These are phyloP conservation scores for Epizoanthus illoricatus DNA, from an alignment of 92 coral and sea anemone species.

Conservation along the genomic window DNA sequence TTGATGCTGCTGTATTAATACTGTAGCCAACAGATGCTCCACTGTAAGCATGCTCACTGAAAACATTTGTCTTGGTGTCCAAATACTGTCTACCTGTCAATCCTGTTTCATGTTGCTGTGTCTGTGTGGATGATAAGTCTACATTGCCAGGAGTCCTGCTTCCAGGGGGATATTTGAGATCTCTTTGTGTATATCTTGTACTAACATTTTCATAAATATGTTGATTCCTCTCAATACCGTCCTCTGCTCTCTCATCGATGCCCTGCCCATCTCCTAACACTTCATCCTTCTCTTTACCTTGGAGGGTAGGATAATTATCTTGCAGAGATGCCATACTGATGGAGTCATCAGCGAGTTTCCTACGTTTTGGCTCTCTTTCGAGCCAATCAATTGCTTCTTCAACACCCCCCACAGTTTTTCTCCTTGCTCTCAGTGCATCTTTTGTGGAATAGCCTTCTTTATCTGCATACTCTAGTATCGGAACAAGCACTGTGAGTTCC, in stretches of 20 bases:
- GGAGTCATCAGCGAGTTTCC: constrained; percentile 17
- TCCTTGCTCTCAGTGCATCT: constrained; percentile 46
- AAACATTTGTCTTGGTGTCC: background rate
- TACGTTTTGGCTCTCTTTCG: constrained; percentile 24
- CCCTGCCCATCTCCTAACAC: background rate
- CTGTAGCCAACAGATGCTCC: background rate
- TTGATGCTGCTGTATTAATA: background rate
- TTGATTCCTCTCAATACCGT: background rate
- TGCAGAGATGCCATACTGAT: background rate
- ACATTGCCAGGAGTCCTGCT: background rate
- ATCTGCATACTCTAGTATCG: constrained; percentile 36
- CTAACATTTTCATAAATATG: background rate
- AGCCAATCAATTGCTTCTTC: constrained; percentile 38
- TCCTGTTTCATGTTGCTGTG: background rate
- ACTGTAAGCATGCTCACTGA: background rate
- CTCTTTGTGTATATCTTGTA: background rate
- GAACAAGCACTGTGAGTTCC: constrained; percentile 55
- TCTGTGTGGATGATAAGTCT: background rate
- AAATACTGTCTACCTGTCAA: background rate
- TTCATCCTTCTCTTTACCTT: background rate
- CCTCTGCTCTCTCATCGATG: background rate
- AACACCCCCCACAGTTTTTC: constrained; percentile 23
- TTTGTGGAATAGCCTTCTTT: constrained; percentile 28
- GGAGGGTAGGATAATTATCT: background rate
- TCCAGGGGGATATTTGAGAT: constrained; percentile 19